Base-by-base conservation (phyloP, 1,140 invertebrate species). In the Venturia canescens region DNA sequence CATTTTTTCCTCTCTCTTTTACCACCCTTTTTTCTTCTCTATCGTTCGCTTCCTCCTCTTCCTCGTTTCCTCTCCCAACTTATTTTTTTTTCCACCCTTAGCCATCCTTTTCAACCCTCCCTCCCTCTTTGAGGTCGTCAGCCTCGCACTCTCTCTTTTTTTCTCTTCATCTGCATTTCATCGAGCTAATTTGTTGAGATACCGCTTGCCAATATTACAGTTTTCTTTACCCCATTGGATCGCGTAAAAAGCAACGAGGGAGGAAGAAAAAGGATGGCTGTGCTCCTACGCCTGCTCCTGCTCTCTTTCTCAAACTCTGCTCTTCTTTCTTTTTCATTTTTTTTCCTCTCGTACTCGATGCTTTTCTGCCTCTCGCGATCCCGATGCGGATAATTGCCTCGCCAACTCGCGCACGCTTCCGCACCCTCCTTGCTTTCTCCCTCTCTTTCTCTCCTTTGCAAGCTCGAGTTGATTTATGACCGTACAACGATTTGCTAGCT, bases 131-230 rank as follows among this genome's bases (percentile, higher is more conserved):
- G 38, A 34, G 76, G 34, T 71, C 80, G 38, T 16, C 75, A 53
- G 38, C 53, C 72, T 21, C 79, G 76, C 67, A 69, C 63, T 66
- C 80, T 48, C 34, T 50, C 75, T 63, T 29, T 78, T 31, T 84
- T 83, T 86, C 85, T 87, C 87, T 89, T 88, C 87, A 90, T 91
- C 89, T 89, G 89, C 90, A 89, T 91, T 90, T 90, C 90, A 90
- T 89, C 87, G 89, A 76, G 87, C 90, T 92, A 92, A 92, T 92
- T 91, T 91, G 90, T 90, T 88, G 90, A 91, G 90, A 92, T 92
- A 91, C 90, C 88, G 90, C 88, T 91, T 91, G 90, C 89, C 90
- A 91, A 91, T 92, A 91, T 91, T 91, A 91, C 89, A 89, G 85
- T 78, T 83, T 86, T 88, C 88, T 90, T 90, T 88, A 87, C 86